Evolutionary conservation across 1,140 invertebrate species (phyloP), one percentile per base, ranked within the genome.

Genomic region (Palaemon carinicauda): DNA sequence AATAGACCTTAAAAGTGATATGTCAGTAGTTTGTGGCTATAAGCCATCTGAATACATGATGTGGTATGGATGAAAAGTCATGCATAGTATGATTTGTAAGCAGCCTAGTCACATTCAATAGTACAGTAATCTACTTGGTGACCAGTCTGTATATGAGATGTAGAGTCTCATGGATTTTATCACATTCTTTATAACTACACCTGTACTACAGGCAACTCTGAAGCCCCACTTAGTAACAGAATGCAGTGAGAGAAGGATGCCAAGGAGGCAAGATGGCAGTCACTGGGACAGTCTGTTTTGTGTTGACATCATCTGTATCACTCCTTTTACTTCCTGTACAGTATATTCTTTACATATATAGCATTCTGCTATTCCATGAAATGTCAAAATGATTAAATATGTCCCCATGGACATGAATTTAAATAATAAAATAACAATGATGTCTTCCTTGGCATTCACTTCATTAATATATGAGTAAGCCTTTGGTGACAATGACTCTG

Each of bases 401-500:
- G 31, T n/a, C 41, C 33, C 9, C 15, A 69, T 0, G 7, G 1
- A n/a, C 24, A 69, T 3, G 33, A 21, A 14, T 29, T 21, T 14
- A 79, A 77, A 21, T 17, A 12, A 24, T 10, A 54, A 29, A 27
- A 56, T 60, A 52, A n/a, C n/a, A n/a, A 60, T 80, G 53, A 17
- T 80, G 14, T 21, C 29, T 33, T n/a, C 27, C 24, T 24, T 60
- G 17, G 17, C 78, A 65, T 52, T 80, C 31, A 60, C 78, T 60
- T 60, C n/a, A 31, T 53, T 29, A 80, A 33, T 50, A 21, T 50
- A 41, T 41, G 33, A 41, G 33, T 29, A 51, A 31, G 80, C 80
- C 60, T 81, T 81, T 81, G 80, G 73, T 83, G 82, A 83, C 82
- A 56, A 77, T 77, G 53, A 74, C 73, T 83, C 75, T 75, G 82